A percentile compares a stretch with the other conserved stretches of the same genome.
Conservation (phyloP, 2,113 vertebrate genomes). For the Mormyrus iriodes region DNA sequence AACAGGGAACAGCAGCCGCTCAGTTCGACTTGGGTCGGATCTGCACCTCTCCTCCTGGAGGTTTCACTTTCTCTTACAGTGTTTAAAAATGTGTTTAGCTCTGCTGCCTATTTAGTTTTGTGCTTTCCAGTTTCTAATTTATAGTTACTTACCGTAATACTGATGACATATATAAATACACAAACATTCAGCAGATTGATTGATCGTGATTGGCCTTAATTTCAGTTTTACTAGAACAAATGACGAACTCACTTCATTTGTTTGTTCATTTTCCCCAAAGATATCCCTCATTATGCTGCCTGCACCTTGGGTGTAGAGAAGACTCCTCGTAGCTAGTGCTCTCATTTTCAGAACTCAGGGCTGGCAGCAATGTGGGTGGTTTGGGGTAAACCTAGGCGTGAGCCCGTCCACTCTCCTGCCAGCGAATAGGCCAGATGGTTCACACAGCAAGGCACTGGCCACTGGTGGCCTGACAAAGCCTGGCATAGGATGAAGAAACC, state of each 20-base stretch:
- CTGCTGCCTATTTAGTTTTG: background rate
- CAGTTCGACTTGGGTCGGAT: background rate
- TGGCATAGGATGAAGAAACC: background rate
- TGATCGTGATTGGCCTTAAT: background rate
- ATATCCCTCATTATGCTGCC: background rate
- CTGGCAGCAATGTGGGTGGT: background rate
- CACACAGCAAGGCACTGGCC: background rate
- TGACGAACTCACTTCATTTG: background rate
- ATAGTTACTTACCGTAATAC: background rate
- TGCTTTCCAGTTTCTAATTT: background rate
- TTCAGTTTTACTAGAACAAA: background rate
- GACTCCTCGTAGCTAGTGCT: background rate
- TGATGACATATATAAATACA: background rate
- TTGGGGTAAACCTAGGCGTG: background rate
- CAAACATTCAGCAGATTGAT: background rate
- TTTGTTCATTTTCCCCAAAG: background rate
- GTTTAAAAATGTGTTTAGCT: background rate
- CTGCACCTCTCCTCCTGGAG: background rate
- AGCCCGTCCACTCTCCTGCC: background rate
- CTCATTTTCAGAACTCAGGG: background rate
- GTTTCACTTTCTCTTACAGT: too few species aligned
- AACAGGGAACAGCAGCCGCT: background rate
- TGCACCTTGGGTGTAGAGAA: background rate
- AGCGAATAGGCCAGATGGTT: slow-evolving; percentile 2
- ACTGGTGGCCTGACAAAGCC: background rate